A percentile compares a stretch with the other conserved stretches of the same genome.
phyloP scores from a whole-genome alignment of 1,140 invertebrate species.

The Lordiphosa clarofinis region DNA sequence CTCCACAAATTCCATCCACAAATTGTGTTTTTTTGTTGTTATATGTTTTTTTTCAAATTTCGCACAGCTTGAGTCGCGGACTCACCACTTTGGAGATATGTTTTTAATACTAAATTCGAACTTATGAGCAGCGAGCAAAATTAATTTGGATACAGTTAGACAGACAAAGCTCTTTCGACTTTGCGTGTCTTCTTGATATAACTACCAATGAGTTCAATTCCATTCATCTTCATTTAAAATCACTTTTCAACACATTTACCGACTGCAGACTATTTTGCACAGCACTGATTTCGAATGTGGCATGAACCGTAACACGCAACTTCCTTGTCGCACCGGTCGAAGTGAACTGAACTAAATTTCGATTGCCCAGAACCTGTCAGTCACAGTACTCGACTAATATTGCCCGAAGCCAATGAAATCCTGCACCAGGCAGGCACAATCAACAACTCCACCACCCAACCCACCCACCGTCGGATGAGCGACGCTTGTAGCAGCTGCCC shows the following conservation, averaged over 20 bases:
- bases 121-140: no score
- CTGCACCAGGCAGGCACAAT: slow-evolving; percentile 21
- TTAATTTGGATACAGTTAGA: no score
- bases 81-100: no score
- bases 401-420: slow-evolving; percentile 65
- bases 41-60: no score
- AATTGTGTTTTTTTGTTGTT: no score
- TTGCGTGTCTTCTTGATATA: no score
- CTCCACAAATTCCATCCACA: no score
- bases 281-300: background rate
- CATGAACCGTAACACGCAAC: slow-evolving; percentile 55
- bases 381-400: slow-evolving; percentile 61
- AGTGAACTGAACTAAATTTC: slow-evolving; percentile 45
- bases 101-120: no score
- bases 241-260: background rate
- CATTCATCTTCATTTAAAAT: background rate
- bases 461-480: slow-evolving; percentile 7
- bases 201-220: background rate
- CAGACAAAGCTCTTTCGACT: no score
- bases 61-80: no score
- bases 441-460: slow-evolving; percentile 10
- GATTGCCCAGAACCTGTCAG: slow-evolving; percentile 32
- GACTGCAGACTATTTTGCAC: background rate
- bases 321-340: slow-evolving; percentile 48
- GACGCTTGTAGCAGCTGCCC: slow-evolving; percentile 22